These are phyloP conservation scores for Clarias magur DNA, from an alignment of 2,113 vertebrate genomes.

Conservation along the genomic window DNA sequence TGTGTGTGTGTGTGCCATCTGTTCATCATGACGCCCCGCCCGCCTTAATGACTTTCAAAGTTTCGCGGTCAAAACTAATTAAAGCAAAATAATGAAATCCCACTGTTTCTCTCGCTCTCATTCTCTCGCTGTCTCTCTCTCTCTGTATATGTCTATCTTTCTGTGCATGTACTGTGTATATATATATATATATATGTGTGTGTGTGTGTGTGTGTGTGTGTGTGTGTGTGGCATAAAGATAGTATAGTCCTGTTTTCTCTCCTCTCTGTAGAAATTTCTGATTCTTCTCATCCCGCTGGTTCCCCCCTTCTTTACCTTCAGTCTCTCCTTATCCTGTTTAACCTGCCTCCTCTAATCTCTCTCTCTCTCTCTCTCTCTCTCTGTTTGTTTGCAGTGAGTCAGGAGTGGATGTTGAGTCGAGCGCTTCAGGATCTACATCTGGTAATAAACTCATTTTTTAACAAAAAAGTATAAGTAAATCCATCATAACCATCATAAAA, in stretches of 20 bases:
- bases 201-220: background rate
- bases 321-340: background rate
- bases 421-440: constrained; percentile 87
- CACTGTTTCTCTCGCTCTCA: background rate
- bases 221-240: background rate
- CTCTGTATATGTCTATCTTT: too few relatives aligned
- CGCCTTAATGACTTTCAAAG: constrained; percentile 10
- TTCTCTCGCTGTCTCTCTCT: too few relatives aligned
- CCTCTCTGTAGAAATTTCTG: background rate
- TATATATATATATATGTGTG: background rate
- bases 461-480: background rate
- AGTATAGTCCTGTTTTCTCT: background rate
- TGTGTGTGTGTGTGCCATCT: constrained; percentile 5
- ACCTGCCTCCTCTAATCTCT: background rate
- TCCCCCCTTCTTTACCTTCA: constrained; percentile 9
- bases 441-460: constrained; percentile 72
- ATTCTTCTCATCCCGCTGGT: background rate
- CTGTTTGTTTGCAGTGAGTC: constrained; percentile 79
- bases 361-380: background rate
- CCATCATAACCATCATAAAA: background rate
- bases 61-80: constrained; percentile 16
- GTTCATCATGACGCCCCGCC: background rate
- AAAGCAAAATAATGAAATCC: background rate
- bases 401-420: constrained; percentile 90
- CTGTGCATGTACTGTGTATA: background rate